Percentiles rank a stretch among this genome's conserved stretches.
Evolutionary conservation across 2,888 invertebrate genomes (phyloP).

Genomic region (Tubulanus polymorphus): DNA sequence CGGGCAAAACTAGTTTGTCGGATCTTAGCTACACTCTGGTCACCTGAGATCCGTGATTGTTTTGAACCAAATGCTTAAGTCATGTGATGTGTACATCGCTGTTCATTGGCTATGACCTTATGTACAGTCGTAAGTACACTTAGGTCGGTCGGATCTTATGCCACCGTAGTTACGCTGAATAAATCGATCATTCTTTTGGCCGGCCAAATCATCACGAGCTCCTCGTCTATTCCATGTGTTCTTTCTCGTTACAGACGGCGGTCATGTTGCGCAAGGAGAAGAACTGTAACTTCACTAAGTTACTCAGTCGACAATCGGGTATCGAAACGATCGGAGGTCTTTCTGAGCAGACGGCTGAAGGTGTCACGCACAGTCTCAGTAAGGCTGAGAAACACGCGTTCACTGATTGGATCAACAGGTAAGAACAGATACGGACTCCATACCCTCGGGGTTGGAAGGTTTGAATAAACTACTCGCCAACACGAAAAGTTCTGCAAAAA

Average conservation of each 20-base stretch:
- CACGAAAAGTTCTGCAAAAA: too few relatives aligned
- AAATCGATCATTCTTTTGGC: too few relatives aligned
- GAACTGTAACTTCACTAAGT: constrained; percentile 90
- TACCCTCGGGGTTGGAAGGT: not conserved
- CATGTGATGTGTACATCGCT: too few relatives aligned
- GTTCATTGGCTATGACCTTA: too few relatives aligned
- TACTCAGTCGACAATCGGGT: constrained; percentile 86
- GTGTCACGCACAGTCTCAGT: constrained; percentile 73
- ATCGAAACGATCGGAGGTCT: constrained; percentile 88
- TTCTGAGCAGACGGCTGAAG: constrained; percentile 86
- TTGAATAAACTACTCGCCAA: too few relatives aligned
- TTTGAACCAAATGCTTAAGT: too few relatives aligned
- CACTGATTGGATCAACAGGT: constrained; percentile 93
- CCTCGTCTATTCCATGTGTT: not conserved
- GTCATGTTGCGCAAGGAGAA: constrained; percentile 75
- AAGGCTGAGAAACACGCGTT: constrained; percentile 86
- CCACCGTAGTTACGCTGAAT: too few relatives aligned
- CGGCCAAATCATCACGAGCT: not conserved
- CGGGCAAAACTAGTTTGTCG: too few relatives aligned
- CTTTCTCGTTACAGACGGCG: constrained; percentile 62
- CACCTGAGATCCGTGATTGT: too few relatives aligned
- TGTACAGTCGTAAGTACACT: too few relatives aligned
- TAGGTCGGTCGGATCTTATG: too few relatives aligned
- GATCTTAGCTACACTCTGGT: too few relatives aligned
- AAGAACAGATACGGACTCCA: constrained; percentile 11